Base-by-base conservation (phyloP, 1,140 invertebrate species). In the Zaprionus nigranus region DNA sequence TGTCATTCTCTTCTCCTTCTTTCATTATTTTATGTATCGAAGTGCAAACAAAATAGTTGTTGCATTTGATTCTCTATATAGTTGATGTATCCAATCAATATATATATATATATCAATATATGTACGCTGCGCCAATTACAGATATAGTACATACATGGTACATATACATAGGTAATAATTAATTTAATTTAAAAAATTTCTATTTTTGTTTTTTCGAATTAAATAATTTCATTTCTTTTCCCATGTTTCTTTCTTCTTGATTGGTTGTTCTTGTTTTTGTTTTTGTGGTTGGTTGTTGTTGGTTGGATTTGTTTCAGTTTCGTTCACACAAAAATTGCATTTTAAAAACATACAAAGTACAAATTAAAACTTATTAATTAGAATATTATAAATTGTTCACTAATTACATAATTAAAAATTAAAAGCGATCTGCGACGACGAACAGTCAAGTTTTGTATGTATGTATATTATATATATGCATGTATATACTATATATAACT, bases 321-420 rank as follows among this genome's bases (percentile, higher is more conserved):
- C 28, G 20, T n/a, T 64, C 53, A 72, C 53, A 72, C 58, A 76
- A 56, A 69, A 67, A 64, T 68, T 15, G 54, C 57, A 65, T 70
- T 69, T 63, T 76, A 79, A 79, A 82, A 82, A 71, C 65, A 71
- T 82, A 86, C 71, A 75, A 82, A 83, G 79, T 86, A 86, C 61
- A 87, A 78, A 78, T 78, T 87, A 80, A 82, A 78, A 78, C 64
- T 76, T 80, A 83, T 38, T 34, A 59, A 62, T 58, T 69, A 68
- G 20, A 51, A 56, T 65, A 65, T 56, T 56, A 34, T 59, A 63
- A 65, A 67, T 69, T 82, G 79, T 85, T 88, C 66, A 88, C 83
- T 87, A 87, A 84, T 87, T 87, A 87, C 84, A 87, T 70, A 81
- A 68, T 84, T 87, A 84, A 87, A 88, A 86, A 81, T 86, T 87